phyloP scores from a whole-genome alignment of 2,113 vertebrate genomes.

The Dromaius novaehollandiae region DNA sequence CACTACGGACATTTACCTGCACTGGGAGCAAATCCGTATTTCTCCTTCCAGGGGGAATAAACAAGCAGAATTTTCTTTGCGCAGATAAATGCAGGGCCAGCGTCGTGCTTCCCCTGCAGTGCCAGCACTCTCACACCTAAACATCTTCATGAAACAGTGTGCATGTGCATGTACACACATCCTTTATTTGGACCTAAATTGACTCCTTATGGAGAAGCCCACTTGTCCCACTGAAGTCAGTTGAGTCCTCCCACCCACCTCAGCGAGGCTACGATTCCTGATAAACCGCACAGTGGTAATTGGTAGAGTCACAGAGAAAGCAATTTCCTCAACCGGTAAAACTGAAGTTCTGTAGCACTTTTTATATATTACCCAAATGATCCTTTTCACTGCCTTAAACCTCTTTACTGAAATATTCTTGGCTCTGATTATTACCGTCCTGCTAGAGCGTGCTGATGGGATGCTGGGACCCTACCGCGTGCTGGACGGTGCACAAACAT shows the following conservation, averaged over 20 bases:
- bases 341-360: neutral
- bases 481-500: rapidly evolving
- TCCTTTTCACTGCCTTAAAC: neutral
- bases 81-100: neutral
- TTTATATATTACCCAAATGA: neutral
- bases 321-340: neutral
- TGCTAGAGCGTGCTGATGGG: rapidly evolving
- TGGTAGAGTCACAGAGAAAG: neutral
- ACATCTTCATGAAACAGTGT: neutral
- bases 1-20: neutral
- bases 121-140: neutral
- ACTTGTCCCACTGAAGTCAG: neutral
- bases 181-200: neutral
- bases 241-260: neutral
- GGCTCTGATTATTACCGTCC: neutral
- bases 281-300: neutral
- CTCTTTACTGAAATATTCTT: neutral
- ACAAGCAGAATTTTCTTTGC: neutral
- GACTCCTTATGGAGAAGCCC: neutral
- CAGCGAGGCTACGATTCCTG: neutral
- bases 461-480: rapidly evolving
- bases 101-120: neutral
- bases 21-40: neutral
- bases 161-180: neutral
- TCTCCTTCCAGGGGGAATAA: neutral